These are phyloP conservation scores for Trichopoda pennipes DNA, from an alignment of 2,888 invertebrate genomes.

Conservation along the genomic window DNA sequence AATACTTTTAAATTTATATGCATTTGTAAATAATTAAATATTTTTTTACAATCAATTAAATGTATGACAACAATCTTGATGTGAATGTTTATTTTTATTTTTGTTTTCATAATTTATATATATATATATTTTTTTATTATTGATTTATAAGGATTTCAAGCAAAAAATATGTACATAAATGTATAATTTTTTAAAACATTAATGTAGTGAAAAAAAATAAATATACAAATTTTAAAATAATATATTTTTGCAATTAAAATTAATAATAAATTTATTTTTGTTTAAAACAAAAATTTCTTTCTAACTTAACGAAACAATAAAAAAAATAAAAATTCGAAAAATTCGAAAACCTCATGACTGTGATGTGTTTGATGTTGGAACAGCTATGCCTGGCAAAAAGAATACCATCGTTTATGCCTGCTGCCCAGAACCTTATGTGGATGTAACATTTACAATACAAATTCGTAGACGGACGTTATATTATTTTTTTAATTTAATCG, in stretches of 20 bases:
- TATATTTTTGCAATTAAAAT: slow-evolving; percentile 57
- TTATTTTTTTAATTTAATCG: slow-evolving; percentile 99
- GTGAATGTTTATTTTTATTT: background rate
- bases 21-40: slow-evolving; percentile 50
- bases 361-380: background rate
- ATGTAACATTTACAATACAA: slow-evolving; percentile 96
- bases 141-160: background rate
- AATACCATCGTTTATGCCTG: slow-evolving; percentile 95
- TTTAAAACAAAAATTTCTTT: slow-evolving; percentile 38
- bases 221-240: background rate
- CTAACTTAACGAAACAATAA: background rate
- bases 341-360: background rate
- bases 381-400: slow-evolving; percentile 95
- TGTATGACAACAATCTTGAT: slow-evolving; percentile 24
- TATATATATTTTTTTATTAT: too few species aligned
- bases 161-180: slow-evolving; percentile 14
- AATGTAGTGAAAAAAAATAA: slow-evolving; percentile 18
- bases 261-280: slow-evolving; percentile 63
- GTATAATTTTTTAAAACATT: slow-evolving; percentile 37
- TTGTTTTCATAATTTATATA: background rate
- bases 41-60: slow-evolving; percentile 47
- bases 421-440: slow-evolving; percentile 95
- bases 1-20: background rate
- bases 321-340: slow-evolving; percentile 13
- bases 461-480: slow-evolving; percentile 97